These are phyloP conservation scores for Megaceryle alcyon DNA, from an alignment of 2,797 vertebrate genomes.

Conservation along the genomic window DNA sequence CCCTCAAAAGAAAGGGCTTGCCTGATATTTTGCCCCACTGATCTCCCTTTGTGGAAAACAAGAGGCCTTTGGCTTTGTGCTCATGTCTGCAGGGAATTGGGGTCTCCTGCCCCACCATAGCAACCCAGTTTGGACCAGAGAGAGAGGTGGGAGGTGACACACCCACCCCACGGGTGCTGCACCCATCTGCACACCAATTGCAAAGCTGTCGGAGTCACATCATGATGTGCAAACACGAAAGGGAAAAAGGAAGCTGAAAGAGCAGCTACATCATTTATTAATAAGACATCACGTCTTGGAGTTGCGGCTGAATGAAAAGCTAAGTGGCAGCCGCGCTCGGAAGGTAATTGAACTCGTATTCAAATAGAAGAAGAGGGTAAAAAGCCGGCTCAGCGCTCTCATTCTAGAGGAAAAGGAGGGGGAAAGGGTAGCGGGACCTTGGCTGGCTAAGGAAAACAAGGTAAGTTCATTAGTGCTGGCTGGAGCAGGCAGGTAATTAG, in stretches of 20 bases:
- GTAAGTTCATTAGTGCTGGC: rapidly evolving
- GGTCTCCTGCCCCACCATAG: background rate
- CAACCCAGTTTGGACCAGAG: background rate
- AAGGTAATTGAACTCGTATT: background rate
- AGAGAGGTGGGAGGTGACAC: background rate
- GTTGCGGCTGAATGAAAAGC: background rate
- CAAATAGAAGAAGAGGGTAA: background rate
- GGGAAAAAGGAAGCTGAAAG: background rate
- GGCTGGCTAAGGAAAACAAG: background rate
- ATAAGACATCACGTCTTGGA: rapidly evolving
- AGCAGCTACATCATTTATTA: background rate
- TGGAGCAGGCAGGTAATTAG: background rate
- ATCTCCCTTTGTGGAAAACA: background rate
- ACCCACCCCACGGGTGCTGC: background rate
- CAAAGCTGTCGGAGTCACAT: rapidly evolving
- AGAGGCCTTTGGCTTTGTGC: background rate
- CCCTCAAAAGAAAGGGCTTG: rapidly evolving
- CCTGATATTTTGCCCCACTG: rapidly evolving
- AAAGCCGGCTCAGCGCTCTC: background rate
- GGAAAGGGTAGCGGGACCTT: background rate
- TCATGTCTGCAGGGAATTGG: rapidly evolving
- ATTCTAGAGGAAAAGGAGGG: background rate
- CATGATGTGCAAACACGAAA: background rate
- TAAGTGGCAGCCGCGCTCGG: background rate
- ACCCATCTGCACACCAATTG: rapidly evolving